Percentiles rank a stretch among this genome's conserved stretches.
Conservation (phyloP, 2,888 invertebrate genomes). For the Melolontha melolontha region DNA sequence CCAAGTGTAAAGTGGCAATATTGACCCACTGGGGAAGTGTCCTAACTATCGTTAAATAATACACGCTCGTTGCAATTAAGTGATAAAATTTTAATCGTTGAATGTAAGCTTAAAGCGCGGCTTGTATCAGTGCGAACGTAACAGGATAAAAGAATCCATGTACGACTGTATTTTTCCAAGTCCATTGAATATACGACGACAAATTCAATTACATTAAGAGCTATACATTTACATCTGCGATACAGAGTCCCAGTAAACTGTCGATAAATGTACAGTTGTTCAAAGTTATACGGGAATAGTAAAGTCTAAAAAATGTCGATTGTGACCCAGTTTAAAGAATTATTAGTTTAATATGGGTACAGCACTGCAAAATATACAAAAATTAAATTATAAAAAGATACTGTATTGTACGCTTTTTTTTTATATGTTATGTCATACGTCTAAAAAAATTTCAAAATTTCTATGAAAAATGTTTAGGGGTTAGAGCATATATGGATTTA, state of each 20-base stretch:
- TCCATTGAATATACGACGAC: not conserved
- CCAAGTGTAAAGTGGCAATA: conserved; percentile 42
- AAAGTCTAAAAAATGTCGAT: no score
- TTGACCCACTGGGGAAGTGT: conserved; percentile 39
- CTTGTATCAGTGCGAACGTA: conserved; percentile 2
- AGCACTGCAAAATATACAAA: no score
- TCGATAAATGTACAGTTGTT: conserved; percentile 6
- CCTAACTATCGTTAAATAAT: conserved; percentile 35
- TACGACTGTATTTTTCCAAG: not conserved
- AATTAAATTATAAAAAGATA: no score
- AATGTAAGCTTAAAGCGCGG: not conserved
- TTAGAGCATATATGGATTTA: no score
- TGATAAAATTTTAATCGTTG: conserved; percentile 35
- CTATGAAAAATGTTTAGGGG: no score
- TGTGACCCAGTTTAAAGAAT: no score
- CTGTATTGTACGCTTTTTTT: no score
- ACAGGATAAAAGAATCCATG: not conserved
- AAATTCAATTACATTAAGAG: conserved; percentile 14
- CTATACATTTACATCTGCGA: conserved; percentile 6
- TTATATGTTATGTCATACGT: no score
- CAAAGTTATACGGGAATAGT: no score
- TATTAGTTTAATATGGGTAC: no score
- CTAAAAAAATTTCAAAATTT: no score
- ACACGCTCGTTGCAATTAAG: conserved; percentile 29
- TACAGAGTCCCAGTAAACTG: not conserved